Evolutionary conservation across 1,140 invertebrate species (phyloP).

Genomic region (Platyura marginata): DNA sequence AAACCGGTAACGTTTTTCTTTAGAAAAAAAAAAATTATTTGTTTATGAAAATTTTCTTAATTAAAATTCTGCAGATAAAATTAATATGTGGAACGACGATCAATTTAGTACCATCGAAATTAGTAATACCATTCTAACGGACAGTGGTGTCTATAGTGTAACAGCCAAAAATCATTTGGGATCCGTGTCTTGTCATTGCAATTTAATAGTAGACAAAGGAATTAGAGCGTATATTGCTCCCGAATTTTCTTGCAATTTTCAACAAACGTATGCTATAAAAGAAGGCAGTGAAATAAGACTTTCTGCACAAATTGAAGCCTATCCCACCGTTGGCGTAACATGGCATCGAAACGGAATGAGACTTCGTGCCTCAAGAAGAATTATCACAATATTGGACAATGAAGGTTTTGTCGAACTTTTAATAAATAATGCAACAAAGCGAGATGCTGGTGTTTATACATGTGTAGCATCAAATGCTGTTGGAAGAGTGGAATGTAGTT

Average conservation of each 20-base stretch:
- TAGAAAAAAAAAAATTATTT: neutral
- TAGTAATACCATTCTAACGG: conserved; percentile 47
- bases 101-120: conserved; percentile 76
- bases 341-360: conserved; percentile 57
- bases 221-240: conserved; percentile 62
- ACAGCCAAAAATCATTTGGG: conserved; percentile 66
- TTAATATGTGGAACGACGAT: conserved; percentile 14
- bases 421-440: conserved; percentile 36
- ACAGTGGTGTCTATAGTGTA: conserved; percentile 66
- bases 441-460: conserved; percentile 73
- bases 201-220: conserved; percentile 67
- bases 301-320: conserved; percentile 55
- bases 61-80: neutral
- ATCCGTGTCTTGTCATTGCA: conserved; percentile 60
- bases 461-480: conserved; percentile 75
- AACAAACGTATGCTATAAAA: conserved; percentile 34
- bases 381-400: conserved; percentile 52
- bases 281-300: conserved; percentile 45
- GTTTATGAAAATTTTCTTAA: neutral
- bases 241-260: conserved; percentile 48
- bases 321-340: conserved; percentile 60
- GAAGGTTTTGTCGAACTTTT: conserved; percentile 63
- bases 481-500: conserved; percentile 54
- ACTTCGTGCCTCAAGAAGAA: conserved; percentile 50
- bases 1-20: conserved; percentile 20